These are phyloP conservation scores for Actenoides lindsayi DNA, from an alignment of 2,113 vertebrate genomes.

Conservation along the genomic window DNA sequence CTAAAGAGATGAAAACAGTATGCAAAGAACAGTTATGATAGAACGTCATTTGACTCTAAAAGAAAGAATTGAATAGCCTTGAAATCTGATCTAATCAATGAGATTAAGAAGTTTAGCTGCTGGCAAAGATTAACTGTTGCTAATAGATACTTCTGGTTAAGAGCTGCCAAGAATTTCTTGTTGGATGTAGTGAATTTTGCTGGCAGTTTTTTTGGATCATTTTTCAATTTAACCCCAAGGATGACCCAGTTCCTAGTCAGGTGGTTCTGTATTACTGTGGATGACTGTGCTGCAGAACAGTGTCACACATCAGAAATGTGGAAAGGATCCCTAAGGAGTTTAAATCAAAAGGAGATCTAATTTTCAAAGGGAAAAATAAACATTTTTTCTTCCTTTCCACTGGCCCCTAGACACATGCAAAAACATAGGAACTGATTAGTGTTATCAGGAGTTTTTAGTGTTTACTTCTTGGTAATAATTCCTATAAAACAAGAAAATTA, in stretches of 20 bases:
- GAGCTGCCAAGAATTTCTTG: constrained; percentile 38
- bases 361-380: not conserved
- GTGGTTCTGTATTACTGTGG: not conserved
- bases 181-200: constrained; percentile 27
- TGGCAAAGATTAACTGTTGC: constrained; percentile 47
- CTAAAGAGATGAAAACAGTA: constrained; percentile 12
- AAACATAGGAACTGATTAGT: not conserved
- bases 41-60: constrained; percentile 36
- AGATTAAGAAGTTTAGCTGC: constrained; percentile 48
- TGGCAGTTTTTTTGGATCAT: constrained; percentile 18
- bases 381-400: constrained; percentile 7
- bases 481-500: not conserved
- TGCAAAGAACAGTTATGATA: constrained; percentile 36
- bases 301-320: not conserved
- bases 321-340: not conserved
- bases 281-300: not conserved
- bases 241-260: constrained; percentile 4
- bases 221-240: constrained; percentile 23
- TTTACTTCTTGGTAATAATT: not conserved
- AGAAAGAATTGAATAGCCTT: constrained; percentile 32
- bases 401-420: not conserved
- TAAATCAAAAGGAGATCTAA: constrained; percentile 9
- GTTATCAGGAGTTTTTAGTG: not conserved
- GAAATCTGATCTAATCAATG: constrained; percentile 43
- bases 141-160: constrained; percentile 24